Evolutionary conservation across 1,140 invertebrate genomes (phyloP), one percentile per base, ranked within the genome.

Genomic region (Drosophila rufa): DNA sequence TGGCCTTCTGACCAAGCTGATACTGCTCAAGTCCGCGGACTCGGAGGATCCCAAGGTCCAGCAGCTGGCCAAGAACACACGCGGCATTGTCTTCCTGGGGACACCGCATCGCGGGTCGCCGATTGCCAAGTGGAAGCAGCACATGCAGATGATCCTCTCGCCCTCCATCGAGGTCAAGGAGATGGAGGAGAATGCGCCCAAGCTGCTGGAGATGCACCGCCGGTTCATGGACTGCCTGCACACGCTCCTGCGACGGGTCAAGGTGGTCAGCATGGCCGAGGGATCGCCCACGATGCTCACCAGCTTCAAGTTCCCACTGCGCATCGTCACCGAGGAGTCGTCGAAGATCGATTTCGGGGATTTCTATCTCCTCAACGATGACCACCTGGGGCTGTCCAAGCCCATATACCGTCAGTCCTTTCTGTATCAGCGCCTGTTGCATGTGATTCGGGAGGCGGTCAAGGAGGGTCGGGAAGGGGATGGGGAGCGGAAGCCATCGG

Each of bases 301-400:
- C 7, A 93, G 94, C 8, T 93, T 96, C 43, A 96, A 95, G 91
- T 94, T 96, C 51, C 94, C 95, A 25, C 91, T 96, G 51, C 93
- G 94, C 70, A 94, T 97, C 67, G 96, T 97, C 6, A 94, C 95
- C 33, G 92, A 94, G 55, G 92, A 95, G 55, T 96, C 96, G 7
- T 95, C 96, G 93, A 95, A 96, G 93, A 95, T 95, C 42, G 95
- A 95, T 19, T 92, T 96, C 64, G 96, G 96, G 1, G 95, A 96
- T 91, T 96, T 96, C 92, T 95, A 95, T 87, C 93, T 95, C 75
- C 94, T 97, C 50, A 94, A 95, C 38, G 94, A 95, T 59, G 94
- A 97, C 93, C 96, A 97, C 93, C 92, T 97, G 42, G 95, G 95
- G n/a, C 95, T 96, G 56, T 97, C 96, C 80, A 97, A 97, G 91